These are phyloP conservation scores for Saiga tatarica DNA, from an alignment of 2,113 vertebrate species.

Conservation along the genomic window DNA sequence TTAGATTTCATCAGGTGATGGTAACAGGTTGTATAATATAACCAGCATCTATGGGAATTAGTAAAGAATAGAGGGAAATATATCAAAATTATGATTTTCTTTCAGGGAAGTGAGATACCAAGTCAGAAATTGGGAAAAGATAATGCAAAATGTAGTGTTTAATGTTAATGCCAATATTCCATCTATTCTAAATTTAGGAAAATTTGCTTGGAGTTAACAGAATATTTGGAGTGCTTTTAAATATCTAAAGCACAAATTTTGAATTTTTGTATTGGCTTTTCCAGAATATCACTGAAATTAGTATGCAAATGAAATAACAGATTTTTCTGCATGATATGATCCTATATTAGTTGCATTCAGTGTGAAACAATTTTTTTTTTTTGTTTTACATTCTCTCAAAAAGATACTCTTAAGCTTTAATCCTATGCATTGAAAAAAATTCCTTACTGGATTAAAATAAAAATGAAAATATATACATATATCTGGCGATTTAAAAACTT, in stretches of 20 bases:
- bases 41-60: background rate
- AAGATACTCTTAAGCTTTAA: background rate
- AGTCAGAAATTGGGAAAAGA: background rate
- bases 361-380: background rate
- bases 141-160: background rate
- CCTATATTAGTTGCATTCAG: background rate
- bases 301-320: background rate
- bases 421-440: background rate
- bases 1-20: background rate
- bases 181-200: slow-evolving; percentile 13
- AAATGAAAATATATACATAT: background rate
- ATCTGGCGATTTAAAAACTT: background rate
- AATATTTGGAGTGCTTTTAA: slow-evolving; percentile 18
- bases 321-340: background rate
- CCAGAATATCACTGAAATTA: background rate
- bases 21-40: background rate
- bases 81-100: background rate
- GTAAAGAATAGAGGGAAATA: background rate
- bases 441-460: background rate
- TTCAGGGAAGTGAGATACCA: background rate
- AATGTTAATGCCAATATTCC: background rate
- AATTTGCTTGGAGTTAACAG: background rate
- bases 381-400: background rate
- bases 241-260: background rate
- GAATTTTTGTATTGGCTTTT: background rate